Conservation (phyloP, 2,888 invertebrate genomes). For the Phortica okadai region DNA sequence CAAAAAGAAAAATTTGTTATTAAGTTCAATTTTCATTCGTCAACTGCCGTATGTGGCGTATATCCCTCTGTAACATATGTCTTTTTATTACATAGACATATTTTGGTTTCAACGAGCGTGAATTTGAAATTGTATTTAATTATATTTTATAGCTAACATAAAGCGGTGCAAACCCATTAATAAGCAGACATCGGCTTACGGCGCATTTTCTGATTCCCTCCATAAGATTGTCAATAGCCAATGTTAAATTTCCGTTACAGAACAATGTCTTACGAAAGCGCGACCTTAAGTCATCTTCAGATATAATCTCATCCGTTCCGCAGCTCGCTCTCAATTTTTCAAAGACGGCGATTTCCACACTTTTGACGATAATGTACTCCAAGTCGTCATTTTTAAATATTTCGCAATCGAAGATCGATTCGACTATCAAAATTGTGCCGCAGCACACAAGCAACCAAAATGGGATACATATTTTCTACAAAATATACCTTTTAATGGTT, state of each 20-base stretch:
- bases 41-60: too few relatives aligned
- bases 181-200: not conserved
- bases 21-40: too few relatives aligned
- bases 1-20: too few relatives aligned
- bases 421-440: too few relatives aligned
- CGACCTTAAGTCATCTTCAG: not conserved
- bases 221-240: constrained; percentile 20
- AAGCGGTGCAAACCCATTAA: not conserved
- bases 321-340: constrained; percentile 18
- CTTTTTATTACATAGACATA: too few relatives aligned
- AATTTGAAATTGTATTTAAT: too few relatives aligned
- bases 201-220: not conserved
- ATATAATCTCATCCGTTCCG: not conserved
- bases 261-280: constrained; percentile 26
- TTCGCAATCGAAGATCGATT: not conserved
- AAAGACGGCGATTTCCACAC: not conserved
- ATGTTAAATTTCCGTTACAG: constrained; percentile 31
- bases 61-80: too few relatives aligned
- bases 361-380: not conserved
- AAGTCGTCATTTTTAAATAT: not conserved
- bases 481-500: too few relatives aligned
- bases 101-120: too few relatives aligned
- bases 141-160: not conserved
- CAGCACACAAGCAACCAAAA: too few relatives aligned
- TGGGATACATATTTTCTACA: too few relatives aligned